Conservation (phyloP, 2,797 vertebrate genomes). For the Halcyon chelicuti region DNA sequence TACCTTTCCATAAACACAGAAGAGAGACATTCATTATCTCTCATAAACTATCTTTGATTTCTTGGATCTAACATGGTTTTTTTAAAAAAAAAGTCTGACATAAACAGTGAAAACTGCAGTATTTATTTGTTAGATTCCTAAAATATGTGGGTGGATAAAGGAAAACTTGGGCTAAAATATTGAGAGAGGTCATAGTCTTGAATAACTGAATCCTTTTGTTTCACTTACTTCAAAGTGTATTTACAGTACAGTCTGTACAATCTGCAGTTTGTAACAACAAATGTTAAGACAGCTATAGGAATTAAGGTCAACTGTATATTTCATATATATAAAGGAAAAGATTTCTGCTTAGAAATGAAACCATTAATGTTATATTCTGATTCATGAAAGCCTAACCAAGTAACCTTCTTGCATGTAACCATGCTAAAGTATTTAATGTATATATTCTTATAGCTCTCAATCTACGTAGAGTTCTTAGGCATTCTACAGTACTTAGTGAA, state of each 20-base stretch:
- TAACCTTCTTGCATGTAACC: neutral
- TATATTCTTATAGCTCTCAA: neutral
- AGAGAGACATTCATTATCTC: neutral
- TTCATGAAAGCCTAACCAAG: neutral
- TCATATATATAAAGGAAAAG: neutral
- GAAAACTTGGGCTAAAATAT: neutral
- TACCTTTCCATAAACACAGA: neutral
- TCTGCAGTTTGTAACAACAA: neutral
- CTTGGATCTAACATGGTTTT: neutral
- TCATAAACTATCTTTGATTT: neutral
- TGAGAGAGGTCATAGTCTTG: neutral
- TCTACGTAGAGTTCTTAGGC: neutral
- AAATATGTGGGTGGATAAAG: neutral
- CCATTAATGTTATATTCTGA: neutral
- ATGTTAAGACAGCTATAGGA: neutral
- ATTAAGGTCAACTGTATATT: neutral
- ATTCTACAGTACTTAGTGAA: neutral
- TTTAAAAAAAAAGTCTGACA: neutral
- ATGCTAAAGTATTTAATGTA: neutral
- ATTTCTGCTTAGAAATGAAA: neutral
- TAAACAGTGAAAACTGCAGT: neutral
- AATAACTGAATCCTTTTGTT: neutral
- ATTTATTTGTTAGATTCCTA: conserved; percentile 1
- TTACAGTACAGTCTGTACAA: neutral
- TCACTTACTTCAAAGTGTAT: neutral